Percentiles rank a stretch among this genome's conserved stretches.
Evolutionary conservation across 2,888 invertebrate species (phyloP).

Genomic region (Hirtodrosophila trivittata): DNA sequence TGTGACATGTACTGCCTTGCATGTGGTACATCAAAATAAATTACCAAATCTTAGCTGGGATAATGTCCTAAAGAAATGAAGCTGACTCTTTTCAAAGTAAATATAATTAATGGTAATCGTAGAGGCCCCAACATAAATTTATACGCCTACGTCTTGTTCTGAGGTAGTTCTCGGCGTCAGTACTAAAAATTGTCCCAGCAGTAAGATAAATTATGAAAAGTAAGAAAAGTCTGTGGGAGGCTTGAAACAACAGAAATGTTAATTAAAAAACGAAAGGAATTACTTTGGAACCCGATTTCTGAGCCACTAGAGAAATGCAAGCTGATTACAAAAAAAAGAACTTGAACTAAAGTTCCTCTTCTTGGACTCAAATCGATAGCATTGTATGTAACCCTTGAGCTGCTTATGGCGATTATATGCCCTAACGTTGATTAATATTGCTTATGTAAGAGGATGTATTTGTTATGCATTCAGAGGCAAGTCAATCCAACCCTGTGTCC

Average conservation of each 20-base stretch:
- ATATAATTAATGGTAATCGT: constrained; percentile 54
- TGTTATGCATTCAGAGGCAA: constrained; percentile 28
- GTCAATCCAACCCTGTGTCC: constrained; percentile 37
- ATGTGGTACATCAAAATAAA: constrained; percentile 71
- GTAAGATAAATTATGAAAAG: constrained; percentile 25
- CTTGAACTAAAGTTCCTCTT: not conserved
- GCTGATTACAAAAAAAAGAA: not conserved
- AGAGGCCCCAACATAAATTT: constrained; percentile 31
- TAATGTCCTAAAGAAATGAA: constrained; percentile 43
- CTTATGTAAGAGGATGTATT: constrained; percentile 21
- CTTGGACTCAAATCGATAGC: too few relatives aligned
- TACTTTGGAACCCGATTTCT: too few relatives aligned
- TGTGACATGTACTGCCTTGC: constrained; percentile 50
- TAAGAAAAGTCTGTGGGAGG: constrained; percentile 15
- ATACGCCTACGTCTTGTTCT: constrained; percentile 34
- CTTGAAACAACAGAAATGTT: not conserved
- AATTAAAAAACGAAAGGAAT: not conserved
- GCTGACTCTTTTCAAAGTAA: constrained; percentile 16
- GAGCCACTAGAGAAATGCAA: too few relatives aligned
- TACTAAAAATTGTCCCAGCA: too few relatives aligned
- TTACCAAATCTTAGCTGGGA: constrained; percentile 64
- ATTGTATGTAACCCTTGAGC: too few relatives aligned
- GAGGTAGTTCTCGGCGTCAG: constrained; percentile 27
- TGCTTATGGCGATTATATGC: not conserved
- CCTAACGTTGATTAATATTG: constrained; percentile 7